These are phyloP conservation scores for Plemyria rubiginata DNA, from an alignment of 2,888 invertebrate species.

Conservation along the genomic window DNA sequence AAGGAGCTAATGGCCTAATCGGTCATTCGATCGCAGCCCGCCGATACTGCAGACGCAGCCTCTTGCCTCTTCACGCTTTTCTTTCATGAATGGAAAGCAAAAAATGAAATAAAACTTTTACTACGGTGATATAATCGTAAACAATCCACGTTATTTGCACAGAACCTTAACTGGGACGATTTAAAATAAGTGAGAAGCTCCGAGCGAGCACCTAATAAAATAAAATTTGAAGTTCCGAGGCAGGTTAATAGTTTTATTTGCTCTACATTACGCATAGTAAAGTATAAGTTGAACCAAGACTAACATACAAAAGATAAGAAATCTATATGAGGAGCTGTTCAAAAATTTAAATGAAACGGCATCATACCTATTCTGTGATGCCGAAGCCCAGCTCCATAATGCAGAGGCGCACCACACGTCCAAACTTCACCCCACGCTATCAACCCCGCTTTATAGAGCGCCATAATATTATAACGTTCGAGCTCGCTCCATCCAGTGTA, in stretches of 20 bases:
- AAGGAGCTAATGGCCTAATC: constrained; percentile 75
- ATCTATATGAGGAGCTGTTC: background rate
- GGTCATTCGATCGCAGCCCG: constrained; percentile 70
- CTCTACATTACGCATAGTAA: constrained; percentile 1
- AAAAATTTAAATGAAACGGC: constrained; percentile 27
- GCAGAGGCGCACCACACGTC: constrained; percentile 54
- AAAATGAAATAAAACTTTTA: constrained; percentile 61
- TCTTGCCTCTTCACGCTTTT: constrained; percentile 66
- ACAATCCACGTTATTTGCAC: constrained; percentile 58
- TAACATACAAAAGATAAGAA: background rate
- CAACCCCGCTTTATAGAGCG: constrained; percentile 71
- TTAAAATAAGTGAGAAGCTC: constrained; percentile 8
- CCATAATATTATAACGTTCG: constrained; percentile 66
- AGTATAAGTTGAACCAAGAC: background rate
- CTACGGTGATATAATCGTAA: constrained; percentile 66
- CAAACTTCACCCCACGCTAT: constrained; percentile 61
- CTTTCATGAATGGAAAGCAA: constrained; percentile 74
- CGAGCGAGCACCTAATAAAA: background rate
- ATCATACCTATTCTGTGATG: constrained; percentile 42
- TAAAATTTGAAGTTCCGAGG: constrained; percentile 3
- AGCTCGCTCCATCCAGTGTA: constrained; percentile 60
- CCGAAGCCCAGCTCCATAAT: constrained; percentile 58
- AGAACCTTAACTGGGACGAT: constrained; percentile 27
- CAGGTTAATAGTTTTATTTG: background rate
- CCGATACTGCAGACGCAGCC: constrained; percentile 55